Evolutionary conservation across 2,113 vertebrate genomes (phyloP), one percentile per base, ranked within the genome.

Genomic region (Panurus biarmicus): DNA sequence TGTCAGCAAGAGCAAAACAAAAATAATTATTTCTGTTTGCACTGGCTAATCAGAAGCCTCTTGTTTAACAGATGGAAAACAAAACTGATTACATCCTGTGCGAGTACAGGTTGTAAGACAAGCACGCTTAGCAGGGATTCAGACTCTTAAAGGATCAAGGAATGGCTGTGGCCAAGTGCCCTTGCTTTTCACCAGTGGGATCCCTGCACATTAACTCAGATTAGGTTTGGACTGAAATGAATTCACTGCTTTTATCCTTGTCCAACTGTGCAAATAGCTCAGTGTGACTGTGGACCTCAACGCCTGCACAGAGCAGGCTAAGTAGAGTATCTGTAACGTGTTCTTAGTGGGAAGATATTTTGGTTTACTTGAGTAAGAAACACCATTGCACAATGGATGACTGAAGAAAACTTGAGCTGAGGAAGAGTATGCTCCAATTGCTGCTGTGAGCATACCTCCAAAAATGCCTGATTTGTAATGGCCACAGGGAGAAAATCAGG

Each of bases 81-180:
- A 91, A 57, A 84, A 70, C 84, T 89, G 91, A 73, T 90, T 61
- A 83, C 85, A 77, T 44, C 75, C 61, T 78, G 69, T 44, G 89
- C 0, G 5, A 95, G 75, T 67, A 72, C 80, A 91, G 83, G 75
- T 87, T 94, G 87, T 53, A 87, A 94, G 89, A 91, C 86, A 82
- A 92, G 93, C 70, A 35, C 88, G 90, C 90, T 96, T 95, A 97
- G 87, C 58, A 16, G 67, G 85, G 95, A 96, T 93, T 95, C 95
- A 92, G 62, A 92, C 56, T 95, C 93, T 94, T 93, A 96, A 95
- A 81, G 92, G 90, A 91, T 94, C 93, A 96, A 93, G 93, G 84
- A 78, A 75, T 23, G 93, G 88, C 83, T 6, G 0, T 90, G 93
- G 65, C 86, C 87, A 20, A 94, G 89, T 80, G 96, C 87, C 91